Evolutionary conservation across 2,888 invertebrate species (phyloP), one percentile per base, ranked within the genome.

Genomic region (Stenolophus ochropezus): DNA sequence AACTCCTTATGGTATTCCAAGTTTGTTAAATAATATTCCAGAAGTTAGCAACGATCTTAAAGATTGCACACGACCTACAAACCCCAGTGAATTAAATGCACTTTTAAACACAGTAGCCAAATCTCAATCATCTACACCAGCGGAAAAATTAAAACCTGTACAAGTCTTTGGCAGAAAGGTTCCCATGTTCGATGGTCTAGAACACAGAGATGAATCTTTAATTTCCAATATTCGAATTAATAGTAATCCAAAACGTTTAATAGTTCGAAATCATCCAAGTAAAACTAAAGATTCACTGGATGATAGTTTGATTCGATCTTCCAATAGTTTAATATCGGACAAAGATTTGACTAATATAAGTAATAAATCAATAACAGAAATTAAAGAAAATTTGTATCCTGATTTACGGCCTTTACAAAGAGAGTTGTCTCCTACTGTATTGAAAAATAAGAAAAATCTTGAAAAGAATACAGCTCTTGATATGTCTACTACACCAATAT

Each of bases 1-100:
- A 0, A 92, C 95, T 0, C 97, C 97, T 0, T 98, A 96, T 86
- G 97, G 97, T 0, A 96, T 97, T 87, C 95, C 95, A 42, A 95
- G 96, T 0, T 92, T 98, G 0, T 94, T 96, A 88, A 95, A 95
- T 86, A 95, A 96, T 42, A 71, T 74, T 5, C 8, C 20, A 23
- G 80, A 81, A 47, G 53, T 74, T 14, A 42, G 73, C n/a, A 42
- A 4, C 42, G 58, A 81, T 21, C 20, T 71, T 11, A 74, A 81
- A 25, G 82, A 81, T 16, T 53, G 61, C 11, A 74, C 76, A 2
- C 80, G 84, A 20, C 85, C 88, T 0, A 88, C 88, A 0, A 87
- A 88, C 84, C 88, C 88, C 2, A 85, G 85, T 78, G 88, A 88
- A 82, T 79, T 88, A 14, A 87, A 87, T 73, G 85, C 86, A 6